Percentiles rank a stretch among this genome's conserved stretches.
Evolutionary conservation across 1,140 invertebrate genomes (phyloP).

Genomic region (Drosophila kanapiae): DNA sequence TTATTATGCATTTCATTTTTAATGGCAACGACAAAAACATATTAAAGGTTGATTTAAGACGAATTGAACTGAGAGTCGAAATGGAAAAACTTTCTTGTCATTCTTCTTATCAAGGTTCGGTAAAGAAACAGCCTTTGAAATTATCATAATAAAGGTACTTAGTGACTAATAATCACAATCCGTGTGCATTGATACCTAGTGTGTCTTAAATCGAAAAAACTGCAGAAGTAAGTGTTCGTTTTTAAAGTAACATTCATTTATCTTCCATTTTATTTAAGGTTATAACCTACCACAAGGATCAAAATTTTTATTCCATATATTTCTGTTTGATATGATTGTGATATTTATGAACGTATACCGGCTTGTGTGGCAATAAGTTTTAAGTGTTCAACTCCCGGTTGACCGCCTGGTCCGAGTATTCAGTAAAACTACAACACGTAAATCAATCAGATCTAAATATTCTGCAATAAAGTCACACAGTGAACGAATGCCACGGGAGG

Average conservation of each 20-base stretch:
- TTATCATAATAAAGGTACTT: not conserved
- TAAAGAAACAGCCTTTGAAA: not conserved
- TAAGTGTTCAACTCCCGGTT: too few relatives aligned
- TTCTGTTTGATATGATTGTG: not conserved
- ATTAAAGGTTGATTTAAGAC: constrained; percentile 13
- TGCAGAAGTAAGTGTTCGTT: not conserved
- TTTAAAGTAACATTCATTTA: not conserved
- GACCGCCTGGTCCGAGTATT: not conserved
- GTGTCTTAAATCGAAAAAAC: not conserved
- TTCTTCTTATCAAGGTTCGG: not conserved
- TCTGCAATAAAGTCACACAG: not conserved
- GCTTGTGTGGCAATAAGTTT: constrained; percentile 1
- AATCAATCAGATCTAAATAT: constrained; percentile 10
- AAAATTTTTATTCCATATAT: not conserved
- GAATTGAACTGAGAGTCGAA: not conserved
- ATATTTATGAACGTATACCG: not conserved
- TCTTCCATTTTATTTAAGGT: too few relatives aligned
- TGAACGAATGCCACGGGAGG: not conserved
- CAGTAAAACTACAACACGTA: not conserved
- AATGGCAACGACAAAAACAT: constrained; percentile 16
- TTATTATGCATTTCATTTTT: constrained; percentile 40
- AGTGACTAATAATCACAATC: not conserved
- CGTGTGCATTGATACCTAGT: not conserved
- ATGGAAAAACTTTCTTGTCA: not conserved
- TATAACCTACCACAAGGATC: not conserved